Base-by-base conservation (phyloP, 2,888 invertebrate species). In the Calliopum simillimum region DNA sequence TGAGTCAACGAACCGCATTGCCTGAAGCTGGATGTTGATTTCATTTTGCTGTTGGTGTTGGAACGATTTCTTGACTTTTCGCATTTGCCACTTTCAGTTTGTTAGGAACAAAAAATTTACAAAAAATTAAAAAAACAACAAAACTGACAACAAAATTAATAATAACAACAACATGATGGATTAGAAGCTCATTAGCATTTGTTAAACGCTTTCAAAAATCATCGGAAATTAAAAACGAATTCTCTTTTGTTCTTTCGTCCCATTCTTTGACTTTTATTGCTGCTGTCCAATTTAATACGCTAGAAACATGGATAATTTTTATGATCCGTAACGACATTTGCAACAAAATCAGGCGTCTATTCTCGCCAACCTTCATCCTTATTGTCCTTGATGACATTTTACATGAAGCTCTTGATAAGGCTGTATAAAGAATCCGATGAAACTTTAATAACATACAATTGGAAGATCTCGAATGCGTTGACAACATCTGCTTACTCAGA, bases 1-100 rank as follows among this genome's bases (percentile, higher is more conserved):
- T 51, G 68, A 71, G 73, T 73, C 73, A 73, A 71, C 69, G 71
- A 69, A 71, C 71, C 58, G 47, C 64, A 70, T 44, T 12, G 19
- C 61, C 47, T 53, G 25, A 49, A 65, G 65, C 65, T 64, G 33
- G 21, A 23, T 46, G 14, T 62, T 25, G n/a, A 25, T 62, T 21
- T 23, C 47, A 19, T 47, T 47, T 59, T 41, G n/a, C 4, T 59
- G 16, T 44, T 21, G 19, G 3, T 62, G 33, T 44, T 43, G 19
- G 19, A n/a, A 4, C n/a, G 46, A 21, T 62, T 33, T 33, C 33
- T 8, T 33, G 33, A 33, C 33, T 33, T n/a, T 12, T 19, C 21
- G 46, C 47, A 23, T 47, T 33, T 63, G 33, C 33, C 49, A 33
- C 49, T 47, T 63, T 63, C 49, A 49, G 47, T 47, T 63, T 49